Evolutionary conservation across 2,888 invertebrate species (phyloP).

Genomic region (Lasioglossum pauxillum): DNA sequence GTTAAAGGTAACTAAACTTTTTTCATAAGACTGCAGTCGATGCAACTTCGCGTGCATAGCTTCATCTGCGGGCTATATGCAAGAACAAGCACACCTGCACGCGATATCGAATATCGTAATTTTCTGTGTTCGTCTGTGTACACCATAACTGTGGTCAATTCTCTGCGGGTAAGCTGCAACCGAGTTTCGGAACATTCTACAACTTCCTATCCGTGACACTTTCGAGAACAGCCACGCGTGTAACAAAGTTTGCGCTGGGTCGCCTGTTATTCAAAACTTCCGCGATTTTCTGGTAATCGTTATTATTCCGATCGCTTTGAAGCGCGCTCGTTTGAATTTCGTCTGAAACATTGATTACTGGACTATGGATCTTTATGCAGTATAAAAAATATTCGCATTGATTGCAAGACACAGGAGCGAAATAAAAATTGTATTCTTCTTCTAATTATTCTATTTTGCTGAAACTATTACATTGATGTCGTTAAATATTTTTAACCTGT

Average conservation of each 20-base stretch:
- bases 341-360: not conserved
- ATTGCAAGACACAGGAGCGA: no score
- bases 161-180: conserved; percentile 31
- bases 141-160: conserved; percentile 57
- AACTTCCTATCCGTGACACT: conserved; percentile 62
- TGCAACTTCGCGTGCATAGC: not conserved
- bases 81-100: conserved; percentile 29
- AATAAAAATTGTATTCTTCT: no score
- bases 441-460: no score
- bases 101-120: conserved; percentile 52
- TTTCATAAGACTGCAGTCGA: not conserved
- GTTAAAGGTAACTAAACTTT: conserved; percentile 1
- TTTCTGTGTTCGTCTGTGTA: conserved; percentile 49
- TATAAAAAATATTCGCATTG: no score
- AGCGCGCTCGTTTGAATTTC: not conserved
- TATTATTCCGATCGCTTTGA: conserved; percentile 11
- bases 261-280: conserved; percentile 22
- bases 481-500: no score
- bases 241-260: conserved; percentile 40
- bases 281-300: conserved; percentile 47
- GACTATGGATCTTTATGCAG: no score
- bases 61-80: not conserved
- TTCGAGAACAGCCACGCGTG: conserved; percentile 38
- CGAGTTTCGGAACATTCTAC: conserved; percentile 53
- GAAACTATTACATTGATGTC: no score